Conservation (phyloP, 2,888 invertebrate genomes). For the Ephialtes manifestator region DNA sequence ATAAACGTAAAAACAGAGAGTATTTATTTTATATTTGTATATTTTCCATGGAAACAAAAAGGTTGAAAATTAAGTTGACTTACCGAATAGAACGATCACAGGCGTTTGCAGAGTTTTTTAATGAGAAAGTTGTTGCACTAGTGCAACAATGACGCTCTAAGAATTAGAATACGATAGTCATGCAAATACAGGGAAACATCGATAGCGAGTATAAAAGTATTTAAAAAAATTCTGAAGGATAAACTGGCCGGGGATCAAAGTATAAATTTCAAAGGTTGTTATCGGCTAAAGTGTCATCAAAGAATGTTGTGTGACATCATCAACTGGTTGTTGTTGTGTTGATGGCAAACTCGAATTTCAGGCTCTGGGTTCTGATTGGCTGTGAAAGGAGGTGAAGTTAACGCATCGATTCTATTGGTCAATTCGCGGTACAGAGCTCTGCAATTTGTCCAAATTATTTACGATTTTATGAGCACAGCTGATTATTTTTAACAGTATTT, state of each 20-base stretch:
- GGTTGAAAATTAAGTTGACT: neutral
- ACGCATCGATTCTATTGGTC: neutral
- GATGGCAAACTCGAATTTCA: too few relatives aligned
- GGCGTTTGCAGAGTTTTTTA: neutral
- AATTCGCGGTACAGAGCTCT: neutral
- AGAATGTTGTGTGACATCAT: neutral
- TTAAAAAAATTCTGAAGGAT: neutral
- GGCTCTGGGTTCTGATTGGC: too few relatives aligned
- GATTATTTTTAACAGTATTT: too few relatives aligned
- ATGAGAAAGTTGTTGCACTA: neutral
- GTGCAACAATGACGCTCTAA: neutral
- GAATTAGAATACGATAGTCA: neutral
- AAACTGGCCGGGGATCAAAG: neutral
- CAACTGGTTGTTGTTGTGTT: too few relatives aligned
- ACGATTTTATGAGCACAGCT: too few relatives aligned
- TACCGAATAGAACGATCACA: neutral
- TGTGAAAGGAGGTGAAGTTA: too few relatives aligned
- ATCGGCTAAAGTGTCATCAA: neutral
- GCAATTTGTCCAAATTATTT: neutral
- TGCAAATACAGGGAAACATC: neutral
- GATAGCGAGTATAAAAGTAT: neutral
- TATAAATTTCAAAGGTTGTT: neutral
- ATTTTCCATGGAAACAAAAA: neutral
- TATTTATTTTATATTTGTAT: neutral
- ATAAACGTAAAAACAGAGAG: neutral